Percentiles rank a stretch among this genome's conserved stretches.
Conservation (phyloP, 2,113 vertebrate genomes). For the Chinchilla lanigera region DNA sequence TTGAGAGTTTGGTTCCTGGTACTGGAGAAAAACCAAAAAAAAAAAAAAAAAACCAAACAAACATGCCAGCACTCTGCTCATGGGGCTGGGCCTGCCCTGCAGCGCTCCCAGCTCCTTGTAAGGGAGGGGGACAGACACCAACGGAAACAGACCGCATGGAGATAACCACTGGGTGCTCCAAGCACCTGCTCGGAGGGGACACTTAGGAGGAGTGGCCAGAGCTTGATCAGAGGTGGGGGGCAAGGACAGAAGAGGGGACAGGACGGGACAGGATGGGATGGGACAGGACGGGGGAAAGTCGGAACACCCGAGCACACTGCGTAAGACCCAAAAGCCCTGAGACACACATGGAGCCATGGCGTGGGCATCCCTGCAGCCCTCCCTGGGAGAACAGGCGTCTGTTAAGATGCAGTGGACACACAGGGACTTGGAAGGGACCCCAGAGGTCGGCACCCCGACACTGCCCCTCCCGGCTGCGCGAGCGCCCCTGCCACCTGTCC, state of each 20-base stretch:
- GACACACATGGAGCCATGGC: background rate
- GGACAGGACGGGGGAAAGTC: too few species aligned
- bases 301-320: background rate
- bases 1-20: too few species aligned
- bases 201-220: background rate
- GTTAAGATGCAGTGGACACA: background rate
- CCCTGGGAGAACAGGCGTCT: too few species aligned
- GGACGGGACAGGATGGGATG: too few species aligned
- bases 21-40: too few species aligned
- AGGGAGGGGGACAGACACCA: background rate
- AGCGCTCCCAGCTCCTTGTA: background rate
- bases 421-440: background rate
- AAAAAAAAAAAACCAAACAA: too few species aligned
- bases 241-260: background rate
- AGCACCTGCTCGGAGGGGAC: background rate
- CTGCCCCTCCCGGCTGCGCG: background rate
- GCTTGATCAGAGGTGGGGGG: background rate
- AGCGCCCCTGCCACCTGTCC: background rate
- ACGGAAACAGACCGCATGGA: too few species aligned
- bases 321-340: background rate
- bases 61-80: background rate
- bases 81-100: background rate
- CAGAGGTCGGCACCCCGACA: too few species aligned
- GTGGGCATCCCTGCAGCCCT: too few species aligned
- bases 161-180: background rate